Percentiles rank a stretch among this genome's conserved stretches.
Evolutionary conservation across 2,113 vertebrate genomes (phyloP).

Genomic region (Ceyx cyanopectus): DNA sequence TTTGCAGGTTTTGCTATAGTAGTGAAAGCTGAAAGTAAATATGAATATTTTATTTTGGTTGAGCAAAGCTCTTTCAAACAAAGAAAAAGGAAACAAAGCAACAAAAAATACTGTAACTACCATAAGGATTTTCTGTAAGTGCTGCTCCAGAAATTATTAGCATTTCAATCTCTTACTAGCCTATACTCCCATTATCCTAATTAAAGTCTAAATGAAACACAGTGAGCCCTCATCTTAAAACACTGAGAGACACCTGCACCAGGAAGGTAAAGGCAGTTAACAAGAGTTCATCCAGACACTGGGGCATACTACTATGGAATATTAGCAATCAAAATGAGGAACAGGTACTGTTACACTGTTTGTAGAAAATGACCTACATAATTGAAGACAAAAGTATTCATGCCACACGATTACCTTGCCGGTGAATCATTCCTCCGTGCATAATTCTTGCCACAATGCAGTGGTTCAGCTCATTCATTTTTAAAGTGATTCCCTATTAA

Average conservation of each 20-base stretch:
- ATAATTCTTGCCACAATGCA: slow-evolving; percentile 99
- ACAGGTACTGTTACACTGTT: neutral
- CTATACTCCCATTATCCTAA: neutral
- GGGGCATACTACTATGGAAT: neutral
- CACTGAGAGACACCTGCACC: neutral
- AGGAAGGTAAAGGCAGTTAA: neutral
- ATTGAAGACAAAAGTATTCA: neutral
- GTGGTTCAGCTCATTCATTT: slow-evolving; percentile 98
- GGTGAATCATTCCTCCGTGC: slow-evolving; percentile 99
- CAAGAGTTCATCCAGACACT: neutral
- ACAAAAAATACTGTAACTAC: neutral
- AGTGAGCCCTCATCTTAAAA: neutral
- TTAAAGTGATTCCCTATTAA: slow-evolving; percentile 94
- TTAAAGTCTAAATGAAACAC: neutral
- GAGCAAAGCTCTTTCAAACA: neutral
- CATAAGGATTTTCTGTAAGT: neutral
- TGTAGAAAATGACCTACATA: neutral
- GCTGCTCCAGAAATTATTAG: neutral
- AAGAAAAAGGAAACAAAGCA: neutral
- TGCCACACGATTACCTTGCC: slow-evolving; percentile 87
- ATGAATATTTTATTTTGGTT: neutral
- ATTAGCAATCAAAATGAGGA: neutral
- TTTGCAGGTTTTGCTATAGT: too few species aligned
- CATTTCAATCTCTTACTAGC: neutral
- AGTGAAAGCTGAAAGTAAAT: neutral